Evolutionary conservation across 2,113 vertebrate species (phyloP).

Genomic region (Chionis minor): DNA sequence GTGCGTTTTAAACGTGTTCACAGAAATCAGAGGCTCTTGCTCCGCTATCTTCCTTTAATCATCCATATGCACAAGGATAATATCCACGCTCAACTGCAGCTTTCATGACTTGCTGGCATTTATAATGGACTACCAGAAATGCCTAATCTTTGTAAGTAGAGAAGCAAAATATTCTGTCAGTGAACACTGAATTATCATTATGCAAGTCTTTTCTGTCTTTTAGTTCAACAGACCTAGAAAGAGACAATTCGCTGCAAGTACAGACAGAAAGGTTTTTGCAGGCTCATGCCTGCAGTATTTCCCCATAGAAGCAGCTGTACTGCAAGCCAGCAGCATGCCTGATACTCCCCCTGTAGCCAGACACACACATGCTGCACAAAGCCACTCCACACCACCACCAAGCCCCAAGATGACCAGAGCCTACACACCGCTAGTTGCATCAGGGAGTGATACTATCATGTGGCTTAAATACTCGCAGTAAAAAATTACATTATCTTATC

Average conservation of each 20-base stretch:
- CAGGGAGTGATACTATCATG: rapidly evolving
- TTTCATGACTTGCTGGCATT: neutral
- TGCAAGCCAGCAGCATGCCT: neutral
- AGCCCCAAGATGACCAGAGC: neutral
- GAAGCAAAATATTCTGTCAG: neutral
- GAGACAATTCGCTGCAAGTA: neutral
- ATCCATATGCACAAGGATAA: neutral
- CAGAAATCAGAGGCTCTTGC: neutral
- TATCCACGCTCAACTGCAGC: neutral
- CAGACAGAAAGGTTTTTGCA: neutral
- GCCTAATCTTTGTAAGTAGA: neutral
- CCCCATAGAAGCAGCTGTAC: neutral
- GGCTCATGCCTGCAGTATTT: neutral
- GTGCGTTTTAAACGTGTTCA: neutral
- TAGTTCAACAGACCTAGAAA: neutral
- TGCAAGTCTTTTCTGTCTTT: neutral
- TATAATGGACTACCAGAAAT: neutral
- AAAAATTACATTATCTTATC: neutral
- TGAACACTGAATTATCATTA: neutral
- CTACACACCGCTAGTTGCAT: rapidly evolving
- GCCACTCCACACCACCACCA: rapidly evolving
- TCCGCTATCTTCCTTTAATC: neutral
- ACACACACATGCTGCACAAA: rapidly evolving
- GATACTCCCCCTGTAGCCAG: neutral
- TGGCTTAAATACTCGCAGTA: neutral